Conservation (phyloP, 2,113 vertebrate species). For the Thinocorus orbignyianus region DNA sequence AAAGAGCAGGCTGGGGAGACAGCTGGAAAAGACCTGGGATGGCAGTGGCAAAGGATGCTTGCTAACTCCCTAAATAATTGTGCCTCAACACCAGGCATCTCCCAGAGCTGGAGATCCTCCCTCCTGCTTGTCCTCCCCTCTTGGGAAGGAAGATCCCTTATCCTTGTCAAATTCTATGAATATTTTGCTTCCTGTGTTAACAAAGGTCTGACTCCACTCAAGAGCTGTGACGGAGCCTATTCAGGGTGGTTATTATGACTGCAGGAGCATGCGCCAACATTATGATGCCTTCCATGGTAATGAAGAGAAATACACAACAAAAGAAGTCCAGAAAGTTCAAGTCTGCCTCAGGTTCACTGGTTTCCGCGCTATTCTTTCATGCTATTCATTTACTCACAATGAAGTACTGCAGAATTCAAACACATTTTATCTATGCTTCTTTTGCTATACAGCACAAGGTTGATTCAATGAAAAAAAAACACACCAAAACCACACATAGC, state of each 20-base stretch:
- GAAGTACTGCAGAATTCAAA: background rate
- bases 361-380: background rate
- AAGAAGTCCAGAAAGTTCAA: slow-evolving; percentile 43
- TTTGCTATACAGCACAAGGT: background rate
- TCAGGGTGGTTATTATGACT: background rate
- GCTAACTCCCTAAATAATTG: background rate
- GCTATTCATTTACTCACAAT: slow-evolving; percentile 3
- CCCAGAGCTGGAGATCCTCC: background rate
- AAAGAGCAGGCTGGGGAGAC: background rate
- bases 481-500: background rate
- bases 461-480: background rate
- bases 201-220: background rate
- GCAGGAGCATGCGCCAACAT: background rate
- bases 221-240: background rate
- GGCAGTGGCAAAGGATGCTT: background rate
- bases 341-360: slow-evolving; percentile 39
- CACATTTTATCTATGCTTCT: background rate
- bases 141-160: background rate
- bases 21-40: background rate
- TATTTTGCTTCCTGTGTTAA: background rate
- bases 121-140: background rate
- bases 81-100: background rate
- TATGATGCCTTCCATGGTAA: background rate
- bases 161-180: background rate
- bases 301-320: slow-evolving; percentile 43